Evolutionary conservation across 2,888 invertebrate species (phyloP), one percentile per base, ranked within the genome.

Genomic region (Calameuta pallipes): DNA sequence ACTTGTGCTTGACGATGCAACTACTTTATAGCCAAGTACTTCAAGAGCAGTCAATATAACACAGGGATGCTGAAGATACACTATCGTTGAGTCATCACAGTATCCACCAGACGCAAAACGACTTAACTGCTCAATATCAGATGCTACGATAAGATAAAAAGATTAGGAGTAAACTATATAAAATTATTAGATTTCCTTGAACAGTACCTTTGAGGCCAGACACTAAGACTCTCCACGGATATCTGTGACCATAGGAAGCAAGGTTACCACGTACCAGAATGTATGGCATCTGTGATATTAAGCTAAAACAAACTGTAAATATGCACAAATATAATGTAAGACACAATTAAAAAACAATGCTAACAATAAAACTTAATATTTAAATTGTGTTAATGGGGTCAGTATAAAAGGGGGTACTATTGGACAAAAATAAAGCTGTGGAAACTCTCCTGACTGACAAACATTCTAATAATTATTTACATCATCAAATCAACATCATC

Each of bases 231-330:
- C 96, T 94, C 96, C 96, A 97, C 92, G 96, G 96, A 93, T 96
- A 95, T 93, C 95, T 95, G 93, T 96, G 95, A 93, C 96, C 95
- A 92, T 96, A 96, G 75, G 97, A 96, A 92, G 96, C 96, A 90
- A 97, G 94, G 93, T 97, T 97, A 92, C 97, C 97, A 92, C 97
- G 95, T 90, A 97, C 96, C 93, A 97, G 94, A 94, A 97, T 96
- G 95, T 97, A 97, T 93, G 97, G 97, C 97, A 97, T 97, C 89
- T 90, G 89, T 89, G 84, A 85, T 85, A 84, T 81, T 85, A 82
- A 81, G 79, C 73, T 83, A 80, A 82, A 79, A 79, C 76, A 30
- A 84, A 79, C 83, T 83, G 83, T 75, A 84, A 4, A 83, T 81
- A 78, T 73, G 75, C 68, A 77, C 73, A 76, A 77, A 78, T 33